phyloP scores from a whole-genome alignment of 2,888 invertebrate genomes.

The Ectemnius continuus region DNA sequence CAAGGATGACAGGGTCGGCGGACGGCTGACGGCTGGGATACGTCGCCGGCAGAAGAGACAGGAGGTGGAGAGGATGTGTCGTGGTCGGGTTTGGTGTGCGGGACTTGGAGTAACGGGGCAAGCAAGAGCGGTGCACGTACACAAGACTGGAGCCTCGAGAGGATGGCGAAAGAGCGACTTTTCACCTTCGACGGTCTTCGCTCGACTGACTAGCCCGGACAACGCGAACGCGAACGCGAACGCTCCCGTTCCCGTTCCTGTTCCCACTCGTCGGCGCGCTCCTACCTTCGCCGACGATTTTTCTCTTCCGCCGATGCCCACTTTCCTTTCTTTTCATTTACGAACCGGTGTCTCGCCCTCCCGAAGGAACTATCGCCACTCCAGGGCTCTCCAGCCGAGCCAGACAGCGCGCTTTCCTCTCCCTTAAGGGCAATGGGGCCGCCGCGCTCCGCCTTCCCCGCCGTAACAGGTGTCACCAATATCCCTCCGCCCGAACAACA shows the following conservation, averaged over 20 bases:
- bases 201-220: constrained; percentile 48
- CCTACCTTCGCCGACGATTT: constrained; percentile 17
- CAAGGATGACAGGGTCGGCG: not conserved
- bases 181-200: constrained; percentile 60
- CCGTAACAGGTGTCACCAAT: constrained; percentile 17
- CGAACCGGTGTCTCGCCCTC: constrained; percentile 10
- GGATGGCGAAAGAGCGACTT: constrained; percentile 38
- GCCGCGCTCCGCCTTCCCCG: not conserved
- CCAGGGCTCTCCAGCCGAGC: not conserved
- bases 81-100: too few species aligned
- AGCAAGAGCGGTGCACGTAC: not conserved
- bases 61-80: too few species aligned
- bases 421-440: constrained; percentile 14
- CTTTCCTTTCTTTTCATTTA: constrained; percentile 42
- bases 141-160: not conserved
- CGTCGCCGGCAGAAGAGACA: too few species aligned
- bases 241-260: constrained; percentile 38
- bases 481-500: constrained; percentile 11
- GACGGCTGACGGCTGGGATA: not conserved
- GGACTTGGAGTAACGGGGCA: constrained; percentile 3
- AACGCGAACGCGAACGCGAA: constrained; percentile 29
- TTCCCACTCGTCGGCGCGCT: constrained; percentile 29
- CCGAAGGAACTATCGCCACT: not conserved
- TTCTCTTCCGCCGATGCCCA: constrained; percentile 12
- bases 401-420: constrained; percentile 31